Evolutionary conservation across 2,888 invertebrate genomes (phyloP), one percentile per base, ranked within the genome.

Genomic region (Capitulum mitella): DNA sequence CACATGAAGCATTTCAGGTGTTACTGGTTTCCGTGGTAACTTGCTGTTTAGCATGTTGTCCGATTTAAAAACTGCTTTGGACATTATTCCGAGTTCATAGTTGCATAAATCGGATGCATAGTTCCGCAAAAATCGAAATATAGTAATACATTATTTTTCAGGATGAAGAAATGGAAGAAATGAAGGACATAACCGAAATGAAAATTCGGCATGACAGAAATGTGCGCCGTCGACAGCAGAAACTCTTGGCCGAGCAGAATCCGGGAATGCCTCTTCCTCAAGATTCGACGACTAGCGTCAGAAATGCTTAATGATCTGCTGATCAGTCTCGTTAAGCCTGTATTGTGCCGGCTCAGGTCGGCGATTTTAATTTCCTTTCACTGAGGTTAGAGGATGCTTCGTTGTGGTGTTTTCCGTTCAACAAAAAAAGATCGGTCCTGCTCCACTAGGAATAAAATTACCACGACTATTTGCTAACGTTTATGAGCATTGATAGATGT

Each of bases 91-190:
- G n/a, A n/a, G n/a, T n/a, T n/a, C n/a, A n/a, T n/a, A n/a, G n/a
- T n/a, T n/a, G n/a, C n/a, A n/a, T n/a, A n/a, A n/a, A n/a, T n/a
- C n/a, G n/a, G n/a, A n/a, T n/a, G n/a, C n/a, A n/a, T n/a, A n/a
- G n/a, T n/a, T n/a, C n/a, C n/a, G n/a, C n/a, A n/a, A n/a, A n/a
- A n/a, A n/a, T n/a, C n/a, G n/a, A n/a, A n/a, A n/a, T n/a, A n/a
- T n/a, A n/a, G n/a, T n/a, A n/a, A n/a, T n/a, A n/a, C n/a, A n/a
- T n/a, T 3, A 26, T 58, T 8, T 76, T 46, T 14, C 83, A 95
- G 95, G 95, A 94, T 83, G 94, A 94, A 84, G 95, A 95, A 82
- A 94, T 95, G 84, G 94, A 95, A 86, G 94, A 95, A 86, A 94
- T 95, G 93, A 94, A 94, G 85, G 95, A 95, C 86, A 93, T 95